Conservation (phyloP, 2,888 invertebrate species). For the Strigamia crassipes region DNA sequence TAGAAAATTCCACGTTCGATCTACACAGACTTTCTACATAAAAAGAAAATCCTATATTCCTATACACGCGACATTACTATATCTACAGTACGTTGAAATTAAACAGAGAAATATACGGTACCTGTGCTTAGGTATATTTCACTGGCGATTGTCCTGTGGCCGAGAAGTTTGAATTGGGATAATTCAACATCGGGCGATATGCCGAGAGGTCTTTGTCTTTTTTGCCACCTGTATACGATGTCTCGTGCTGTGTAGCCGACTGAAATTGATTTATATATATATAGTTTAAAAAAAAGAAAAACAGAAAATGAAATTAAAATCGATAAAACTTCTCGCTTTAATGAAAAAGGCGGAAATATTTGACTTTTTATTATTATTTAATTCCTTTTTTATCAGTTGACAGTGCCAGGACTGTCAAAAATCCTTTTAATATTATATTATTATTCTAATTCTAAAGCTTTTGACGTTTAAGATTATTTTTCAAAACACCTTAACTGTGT, state of each 20-base stretch:
- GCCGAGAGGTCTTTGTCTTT: conserved; percentile 32
- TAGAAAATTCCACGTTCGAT: no score
- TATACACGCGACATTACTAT: no score
- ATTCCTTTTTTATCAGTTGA: not conserved
- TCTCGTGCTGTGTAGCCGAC: conserved; percentile 45
- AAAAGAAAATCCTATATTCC: no score
- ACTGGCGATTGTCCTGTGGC: conserved; percentile 5
- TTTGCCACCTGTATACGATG: conserved; percentile 44
- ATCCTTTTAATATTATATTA: no score
- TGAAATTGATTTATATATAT: not conserved
- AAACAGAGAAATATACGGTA: no score
- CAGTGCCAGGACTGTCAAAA: not conserved
- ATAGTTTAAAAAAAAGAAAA: not conserved
- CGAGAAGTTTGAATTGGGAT: conserved; percentile 46
- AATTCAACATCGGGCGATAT: conserved; percentile 45
- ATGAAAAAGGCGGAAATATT: no score
- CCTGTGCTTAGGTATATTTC: conserved; percentile 43
- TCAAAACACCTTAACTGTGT: no score
- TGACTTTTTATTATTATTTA: not conserved
- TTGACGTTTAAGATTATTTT: conserved; percentile 5
- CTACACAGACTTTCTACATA: no score
- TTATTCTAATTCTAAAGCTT: no score
- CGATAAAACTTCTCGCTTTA: not conserved
- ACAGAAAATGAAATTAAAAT: not conserved
- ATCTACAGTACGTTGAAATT: no score